Conservation (phyloP, 2,888 invertebrate species). For the Drosophila monieri region DNA sequence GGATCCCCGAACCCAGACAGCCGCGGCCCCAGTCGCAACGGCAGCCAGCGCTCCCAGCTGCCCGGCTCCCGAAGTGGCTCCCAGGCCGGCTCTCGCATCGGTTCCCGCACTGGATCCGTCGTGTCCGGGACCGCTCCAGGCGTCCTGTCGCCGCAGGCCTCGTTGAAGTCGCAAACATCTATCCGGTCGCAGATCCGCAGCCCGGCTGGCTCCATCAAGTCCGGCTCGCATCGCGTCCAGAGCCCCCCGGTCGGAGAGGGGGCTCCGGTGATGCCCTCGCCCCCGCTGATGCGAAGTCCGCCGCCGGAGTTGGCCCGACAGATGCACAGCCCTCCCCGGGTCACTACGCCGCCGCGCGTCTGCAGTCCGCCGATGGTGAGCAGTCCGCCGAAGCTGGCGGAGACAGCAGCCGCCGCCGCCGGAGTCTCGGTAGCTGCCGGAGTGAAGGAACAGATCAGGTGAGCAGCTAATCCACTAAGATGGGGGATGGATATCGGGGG, state of each 20-base stretch:
- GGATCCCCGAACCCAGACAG: constrained; percentile 59
- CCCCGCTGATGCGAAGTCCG: constrained; percentile 77
- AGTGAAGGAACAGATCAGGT: constrained; percentile 49
- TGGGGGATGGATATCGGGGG: background rate
- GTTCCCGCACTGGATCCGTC: constrained; percentile 73
- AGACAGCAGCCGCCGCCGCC: constrained; percentile 64
- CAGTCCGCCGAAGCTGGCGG: constrained; percentile 75
- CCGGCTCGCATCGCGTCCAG: constrained; percentile 65
- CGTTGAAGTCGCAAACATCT: constrained; percentile 64
- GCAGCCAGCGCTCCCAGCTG: constrained; percentile 53
- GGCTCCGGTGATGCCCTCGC: constrained; percentile 80
- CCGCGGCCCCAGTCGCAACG: constrained; percentile 73
- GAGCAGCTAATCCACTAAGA: constrained; percentile 33
- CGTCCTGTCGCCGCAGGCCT: constrained; percentile 72
- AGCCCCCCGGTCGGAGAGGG: constrained; percentile 78
- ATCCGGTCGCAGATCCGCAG: constrained; percentile 63
- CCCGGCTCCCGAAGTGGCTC: constrained; percentile 66
- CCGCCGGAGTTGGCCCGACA: constrained; percentile 63
- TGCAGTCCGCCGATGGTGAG: constrained; percentile 80
- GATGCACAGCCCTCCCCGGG: constrained; percentile 80
- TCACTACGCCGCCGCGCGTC: constrained; percentile 78
- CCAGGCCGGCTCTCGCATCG: constrained; percentile 62
- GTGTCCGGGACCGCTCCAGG: constrained; percentile 51
- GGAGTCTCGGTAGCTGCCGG: constrained; percentile 32
- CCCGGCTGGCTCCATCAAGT: constrained; percentile 71